A percentile compares a stretch with the other conserved stretches of the same genome.
phyloP scores from a whole-genome alignment of 2,113 vertebrate genomes.

The Grus americana region DNA sequence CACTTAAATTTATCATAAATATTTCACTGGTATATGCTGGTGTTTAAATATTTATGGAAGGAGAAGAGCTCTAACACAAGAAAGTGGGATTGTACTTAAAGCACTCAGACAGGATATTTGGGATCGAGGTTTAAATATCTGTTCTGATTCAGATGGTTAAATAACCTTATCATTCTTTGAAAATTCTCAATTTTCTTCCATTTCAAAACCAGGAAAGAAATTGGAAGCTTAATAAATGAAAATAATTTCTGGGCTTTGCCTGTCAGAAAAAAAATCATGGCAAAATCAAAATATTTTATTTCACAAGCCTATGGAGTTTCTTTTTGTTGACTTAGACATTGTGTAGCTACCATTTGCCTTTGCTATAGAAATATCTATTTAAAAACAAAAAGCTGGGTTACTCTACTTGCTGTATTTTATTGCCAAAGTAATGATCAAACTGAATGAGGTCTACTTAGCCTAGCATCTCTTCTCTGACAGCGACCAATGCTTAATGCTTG shows the following conservation, averaged over 20 bases:
- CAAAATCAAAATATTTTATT: not conserved
- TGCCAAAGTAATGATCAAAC: not conserved
- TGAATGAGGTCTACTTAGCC: not conserved
- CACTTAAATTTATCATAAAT: not conserved
- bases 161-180: not conserved
- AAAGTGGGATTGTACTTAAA: not conserved
- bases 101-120: not conserved
- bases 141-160: not conserved
- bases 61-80: not conserved
- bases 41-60: not conserved
- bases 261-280: not conserved
- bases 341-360: not conserved
- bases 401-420: not conserved
- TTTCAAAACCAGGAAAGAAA: not conserved
- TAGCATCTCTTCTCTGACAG: not conserved
- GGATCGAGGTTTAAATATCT: not conserved
- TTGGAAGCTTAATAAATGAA: not conserved
- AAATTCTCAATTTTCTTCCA: not conserved
- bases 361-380: not conserved
- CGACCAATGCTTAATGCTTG: not conserved
- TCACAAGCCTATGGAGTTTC: not conserved
- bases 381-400: not conserved
- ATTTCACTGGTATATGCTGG: not conserved
- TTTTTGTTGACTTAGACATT: not conserved
- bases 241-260: not conserved